Conservation (phyloP, 2,113 vertebrate genomes). For the Psilopsiagon aurifrons region DNA sequence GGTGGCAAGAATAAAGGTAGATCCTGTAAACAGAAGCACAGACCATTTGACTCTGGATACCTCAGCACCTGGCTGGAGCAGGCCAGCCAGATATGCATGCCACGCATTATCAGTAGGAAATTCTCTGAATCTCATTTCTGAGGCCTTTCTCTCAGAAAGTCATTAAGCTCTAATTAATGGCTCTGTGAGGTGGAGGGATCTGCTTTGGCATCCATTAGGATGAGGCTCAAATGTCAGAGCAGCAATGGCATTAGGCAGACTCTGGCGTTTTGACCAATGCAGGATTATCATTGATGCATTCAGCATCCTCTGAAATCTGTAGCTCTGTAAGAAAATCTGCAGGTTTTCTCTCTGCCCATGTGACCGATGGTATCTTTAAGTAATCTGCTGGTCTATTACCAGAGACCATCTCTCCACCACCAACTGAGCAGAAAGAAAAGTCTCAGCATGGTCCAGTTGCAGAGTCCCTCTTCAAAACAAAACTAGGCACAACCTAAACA, state of each 20-base stretch:
- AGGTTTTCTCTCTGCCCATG: not conserved
- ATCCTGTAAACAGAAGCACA: not conserved
- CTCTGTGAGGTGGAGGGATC: constrained; percentile 43
- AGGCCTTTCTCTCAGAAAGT: constrained; percentile 45
- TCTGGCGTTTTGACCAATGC: constrained; percentile 11
- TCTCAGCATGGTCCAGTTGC: not conserved
- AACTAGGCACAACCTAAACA: not conserved
- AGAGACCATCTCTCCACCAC: not conserved
- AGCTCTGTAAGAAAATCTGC: not conserved
- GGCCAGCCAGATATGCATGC: not conserved
- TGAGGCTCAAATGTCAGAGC: constrained; percentile 47
- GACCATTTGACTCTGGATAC: not conserved
- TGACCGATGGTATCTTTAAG: not conserved
- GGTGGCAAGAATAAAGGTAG: not conserved
- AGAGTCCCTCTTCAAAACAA: not conserved
- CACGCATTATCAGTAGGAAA: constrained; percentile 31
- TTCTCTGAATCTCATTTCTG: constrained; percentile 60
- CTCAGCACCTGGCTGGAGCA: not conserved
- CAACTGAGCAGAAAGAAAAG: not conserved
- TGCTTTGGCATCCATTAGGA: constrained; percentile 49
- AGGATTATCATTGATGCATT: constrained; percentile 5
- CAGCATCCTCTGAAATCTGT: constrained; percentile 12
- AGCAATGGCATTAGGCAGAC: constrained; percentile 36
- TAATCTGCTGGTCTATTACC: not conserved
- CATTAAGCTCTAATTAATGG: constrained; percentile 65